Evolutionary conservation across 2,113 vertebrate species (phyloP), one percentile per base, ranked within the genome.

Genomic region (Chlorodrepanis virens): DNA sequence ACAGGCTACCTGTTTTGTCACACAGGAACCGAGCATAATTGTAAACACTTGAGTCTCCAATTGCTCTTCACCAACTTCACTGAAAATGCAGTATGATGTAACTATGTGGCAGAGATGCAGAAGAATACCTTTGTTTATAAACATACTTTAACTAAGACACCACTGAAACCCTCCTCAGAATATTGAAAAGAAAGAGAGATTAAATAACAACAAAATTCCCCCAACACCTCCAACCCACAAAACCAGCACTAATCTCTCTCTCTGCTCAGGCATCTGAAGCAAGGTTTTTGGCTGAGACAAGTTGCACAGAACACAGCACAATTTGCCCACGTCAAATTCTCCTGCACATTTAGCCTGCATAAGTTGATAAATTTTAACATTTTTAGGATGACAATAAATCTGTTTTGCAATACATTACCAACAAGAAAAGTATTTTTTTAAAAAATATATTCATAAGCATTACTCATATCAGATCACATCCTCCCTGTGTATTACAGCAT

Each of bases 21-120:
- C 22, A 15, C n/a, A 8, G 37, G 19, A 69, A 63, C 39, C 0
- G 0, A 47, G 40, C 42, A 10, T 5, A 5, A 28, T 0, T 13
- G 13, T 37, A 70, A 89, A 42, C 2, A 12, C 31, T 7, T 4
- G 8, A 52, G n/a, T 33, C 50, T 54, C 54, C 35, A 3, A 22
- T 11, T 56, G 14, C 47, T 72, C 71, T 76, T 25, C 70, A 87
- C 40, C 4, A 3, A 56, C 16, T 39, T 60, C 10, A 56, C 27
- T 8, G 1, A 54, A 94, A 78, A 49, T 2, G 27, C 15, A 24
- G 25, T 28, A 45, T 6, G 18, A 5, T 2, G 6, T 47, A 37
- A 33, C 57, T 35, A 10, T 0, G 4, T 4, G 31, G 22, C 49
- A 49, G 28, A 87, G n/a, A 91, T 5, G 10, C 74, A 75, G 25